phyloP scores from a whole-genome alignment of 1,140 invertebrate species.

The Charaxes varanes region DNA sequence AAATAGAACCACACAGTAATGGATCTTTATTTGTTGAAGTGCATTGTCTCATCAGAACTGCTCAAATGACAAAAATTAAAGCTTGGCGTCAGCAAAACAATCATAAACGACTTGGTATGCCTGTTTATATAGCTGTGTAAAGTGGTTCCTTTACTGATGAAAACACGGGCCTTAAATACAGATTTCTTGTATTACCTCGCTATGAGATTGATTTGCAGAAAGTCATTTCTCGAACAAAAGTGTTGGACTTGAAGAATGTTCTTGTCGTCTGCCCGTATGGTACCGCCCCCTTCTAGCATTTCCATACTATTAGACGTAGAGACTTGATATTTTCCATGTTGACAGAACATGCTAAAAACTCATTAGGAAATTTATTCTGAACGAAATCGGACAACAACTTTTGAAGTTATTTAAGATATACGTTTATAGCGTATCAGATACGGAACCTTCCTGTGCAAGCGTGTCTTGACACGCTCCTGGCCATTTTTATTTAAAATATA shows the following conservation, averaged over 20 bases:
- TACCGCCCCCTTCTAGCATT: too few relatives aligned
- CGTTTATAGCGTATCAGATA: too few relatives aligned
- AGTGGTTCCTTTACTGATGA: slow-evolving; percentile 78
- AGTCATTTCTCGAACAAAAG: slow-evolving; percentile 80
- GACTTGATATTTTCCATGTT: too few relatives aligned
- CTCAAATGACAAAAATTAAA: slow-evolving; percentile 85
- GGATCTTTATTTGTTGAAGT: slow-evolving; percentile 97
- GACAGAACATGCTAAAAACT: too few relatives aligned
- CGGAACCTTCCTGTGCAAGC: too few relatives aligned
- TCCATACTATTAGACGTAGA: too few relatives aligned
- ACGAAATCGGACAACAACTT: too few relatives aligned
- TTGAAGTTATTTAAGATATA: too few relatives aligned
- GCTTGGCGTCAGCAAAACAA: slow-evolving; percentile 81
- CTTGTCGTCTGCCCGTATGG: too few relatives aligned
- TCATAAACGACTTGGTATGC: slow-evolving; percentile 87
- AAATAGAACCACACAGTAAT: slow-evolving; percentile 94
- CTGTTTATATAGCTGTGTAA: slow-evolving; percentile 89
- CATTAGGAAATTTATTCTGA: too few relatives aligned
- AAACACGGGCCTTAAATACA: slow-evolving; percentile 81
- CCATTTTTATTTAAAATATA: too few relatives aligned
- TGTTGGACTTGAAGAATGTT: slow-evolving; percentile 85
- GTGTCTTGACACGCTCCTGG: too few relatives aligned
- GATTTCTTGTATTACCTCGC: slow-evolving; percentile 93
- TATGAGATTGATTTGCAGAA: slow-evolving; percentile 93
- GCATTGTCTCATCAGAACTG: slow-evolving; percentile 91